Evolutionary conservation across 2,888 invertebrate species (phyloP).

Genomic region (Laothoe populi): DNA sequence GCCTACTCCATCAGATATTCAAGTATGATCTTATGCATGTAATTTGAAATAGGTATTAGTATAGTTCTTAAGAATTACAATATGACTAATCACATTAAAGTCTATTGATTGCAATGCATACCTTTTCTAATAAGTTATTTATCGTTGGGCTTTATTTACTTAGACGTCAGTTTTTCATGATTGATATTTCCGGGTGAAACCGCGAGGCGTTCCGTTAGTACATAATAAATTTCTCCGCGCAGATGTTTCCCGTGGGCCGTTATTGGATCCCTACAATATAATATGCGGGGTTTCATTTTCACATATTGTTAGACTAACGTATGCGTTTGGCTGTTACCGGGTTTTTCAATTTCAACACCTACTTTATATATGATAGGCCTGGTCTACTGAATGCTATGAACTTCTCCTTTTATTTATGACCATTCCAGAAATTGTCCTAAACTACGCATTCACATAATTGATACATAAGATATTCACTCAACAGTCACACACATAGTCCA

Average conservation of each 20-base stretch:
- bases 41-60: not conserved
- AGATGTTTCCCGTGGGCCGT: slow-evolving; percentile 67
- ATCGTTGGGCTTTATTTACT: not conserved
- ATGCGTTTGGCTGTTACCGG: slow-evolving; percentile 39
- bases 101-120: not conserved
- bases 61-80: not conserved
- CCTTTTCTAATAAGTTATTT: not conserved
- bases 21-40: too few species aligned
- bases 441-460: too few species aligned
- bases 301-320: slow-evolving; percentile 62
- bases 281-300: slow-evolving; percentile 73
- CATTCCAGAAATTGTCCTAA: too few species aligned
- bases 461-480: too few species aligned
- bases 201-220: slow-evolving; percentile 30
- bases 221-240: slow-evolving; percentile 71
- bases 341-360: slow-evolving; percentile 30
- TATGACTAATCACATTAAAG: not conserved
- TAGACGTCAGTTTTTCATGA: not conserved
- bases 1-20: too few species aligned
- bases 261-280: slow-evolving; percentile 76
- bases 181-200: slow-evolving; percentile 30
- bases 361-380: too few species aligned
- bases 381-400: too few species aligned
- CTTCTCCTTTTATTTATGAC: too few species aligned
- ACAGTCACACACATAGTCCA: too few species aligned